phyloP scores from a whole-genome alignment of 2,797 vertebrate species.

The Lacerta agilis region DNA sequence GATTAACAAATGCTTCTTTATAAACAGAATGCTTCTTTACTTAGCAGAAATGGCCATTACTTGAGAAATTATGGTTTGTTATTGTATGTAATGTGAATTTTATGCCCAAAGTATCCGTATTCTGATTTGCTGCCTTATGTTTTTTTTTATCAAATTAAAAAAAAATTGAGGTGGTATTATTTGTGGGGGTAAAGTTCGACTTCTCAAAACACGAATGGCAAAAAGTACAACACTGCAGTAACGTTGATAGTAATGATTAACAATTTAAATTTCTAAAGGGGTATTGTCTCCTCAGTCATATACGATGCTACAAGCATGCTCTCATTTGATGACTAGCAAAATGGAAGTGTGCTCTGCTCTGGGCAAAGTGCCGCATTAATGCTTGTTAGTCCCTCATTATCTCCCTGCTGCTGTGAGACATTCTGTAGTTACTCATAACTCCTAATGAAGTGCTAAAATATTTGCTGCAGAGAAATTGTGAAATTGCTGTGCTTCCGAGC shows the following conservation, averaged over 20 bases:
- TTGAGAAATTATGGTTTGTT: neutral
- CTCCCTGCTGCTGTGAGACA: slow-evolving; percentile 44
- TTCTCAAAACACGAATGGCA: neutral
- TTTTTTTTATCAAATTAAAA: neutral
- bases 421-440: slow-evolving; percentile 44
- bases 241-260: slow-evolving; percentile 14
- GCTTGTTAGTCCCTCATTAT: slow-evolving; percentile 50
- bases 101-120: neutral
- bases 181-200: neutral
- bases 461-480: slow-evolving; percentile 46
- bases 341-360: slow-evolving; percentile 39
- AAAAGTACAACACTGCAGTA: neutral
- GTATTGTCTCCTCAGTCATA: slow-evolving; percentile 16
- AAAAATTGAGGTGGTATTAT: neutral
- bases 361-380: slow-evolving; percentile 49
- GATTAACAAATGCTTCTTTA: too few species aligned
- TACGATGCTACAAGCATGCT: slow-evolving; percentile 2
- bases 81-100: neutral
- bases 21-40: too few species aligned
- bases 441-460: slow-evolving; percentile 45
- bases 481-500: slow-evolving; percentile 24
- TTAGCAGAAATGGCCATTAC: too few species aligned
- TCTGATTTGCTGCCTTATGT: neutral
- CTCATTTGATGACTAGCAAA: slow-evolving; percentile 39
- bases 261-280: slow-evolving; percentile 20